Conservation (phyloP, 2,797 vertebrate genomes). For the Scolopax bukidnonensis region DNA sequence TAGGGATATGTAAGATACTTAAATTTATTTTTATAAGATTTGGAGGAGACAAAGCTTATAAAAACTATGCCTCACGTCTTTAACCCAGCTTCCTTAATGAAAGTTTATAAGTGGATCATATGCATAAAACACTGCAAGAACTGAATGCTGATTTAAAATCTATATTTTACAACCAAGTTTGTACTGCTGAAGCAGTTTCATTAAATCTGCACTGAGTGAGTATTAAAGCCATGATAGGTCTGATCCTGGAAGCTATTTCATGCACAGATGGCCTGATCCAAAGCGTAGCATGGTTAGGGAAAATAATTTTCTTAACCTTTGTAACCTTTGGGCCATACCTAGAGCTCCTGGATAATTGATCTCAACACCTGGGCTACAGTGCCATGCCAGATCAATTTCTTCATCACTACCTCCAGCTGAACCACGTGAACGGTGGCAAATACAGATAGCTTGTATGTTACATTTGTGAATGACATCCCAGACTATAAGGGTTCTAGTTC, state of each 20-base stretch:
- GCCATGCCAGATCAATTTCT: not conserved
- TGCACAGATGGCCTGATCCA: not conserved
- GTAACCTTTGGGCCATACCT: not conserved
- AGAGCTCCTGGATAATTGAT: not conserved
- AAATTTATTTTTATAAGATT: constrained; percentile 72
- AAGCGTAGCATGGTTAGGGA: not conserved
- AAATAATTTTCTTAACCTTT: constrained; percentile 12
- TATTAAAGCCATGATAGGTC: constrained; percentile 8
- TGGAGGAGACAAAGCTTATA: constrained; percentile 69
- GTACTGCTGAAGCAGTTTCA: constrained; percentile 66
- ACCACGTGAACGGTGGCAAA: not conserved
- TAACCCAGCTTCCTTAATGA: constrained; percentile 59
- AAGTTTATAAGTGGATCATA: constrained; percentile 54
- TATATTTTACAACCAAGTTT: constrained; percentile 68
- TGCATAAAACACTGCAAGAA: constrained; percentile 59
- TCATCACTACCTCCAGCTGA: not conserved
- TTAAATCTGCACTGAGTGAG: constrained; percentile 58
- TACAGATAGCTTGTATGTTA: not conserved
- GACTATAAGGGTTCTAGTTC: not conserved
- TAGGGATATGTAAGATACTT: constrained; percentile 66
- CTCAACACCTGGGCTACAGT: not conserved
- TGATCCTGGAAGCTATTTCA: constrained; percentile 34
- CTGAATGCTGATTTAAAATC: constrained; percentile 67
- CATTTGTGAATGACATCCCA: not conserved
- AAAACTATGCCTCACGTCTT: constrained; percentile 44